A percentile compares a stretch with the other conserved stretches of the same genome.
Evolutionary conservation across 2,113 vertebrate species (phyloP).

Genomic region (Formicarius rufipectus): DNA sequence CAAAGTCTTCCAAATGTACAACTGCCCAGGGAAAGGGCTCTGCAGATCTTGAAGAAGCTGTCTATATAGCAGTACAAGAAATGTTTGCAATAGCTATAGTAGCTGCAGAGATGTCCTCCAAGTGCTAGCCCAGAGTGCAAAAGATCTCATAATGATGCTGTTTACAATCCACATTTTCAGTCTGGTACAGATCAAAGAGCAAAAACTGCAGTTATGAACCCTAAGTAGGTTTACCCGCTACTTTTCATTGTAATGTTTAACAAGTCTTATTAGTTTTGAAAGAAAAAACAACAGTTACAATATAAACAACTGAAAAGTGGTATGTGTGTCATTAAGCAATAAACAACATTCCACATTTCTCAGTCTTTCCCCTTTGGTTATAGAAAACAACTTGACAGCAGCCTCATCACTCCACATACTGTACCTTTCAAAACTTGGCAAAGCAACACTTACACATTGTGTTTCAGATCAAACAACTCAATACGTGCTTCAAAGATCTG

Average conservation of each 20-base stretch:
- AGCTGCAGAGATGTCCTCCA: not conserved
- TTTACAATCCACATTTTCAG: not conserved
- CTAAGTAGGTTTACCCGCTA: not conserved
- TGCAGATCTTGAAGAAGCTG: not conserved
- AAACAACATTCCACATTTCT: not conserved
- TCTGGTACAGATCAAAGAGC: not conserved
- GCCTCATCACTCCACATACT: conserved; percentile 2
- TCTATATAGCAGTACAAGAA: not conserved
- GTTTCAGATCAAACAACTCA: conserved; percentile 12
- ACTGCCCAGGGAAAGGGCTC: not conserved
- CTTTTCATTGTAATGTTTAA: not conserved
- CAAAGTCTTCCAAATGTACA: not conserved
- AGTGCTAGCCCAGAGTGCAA: not conserved
- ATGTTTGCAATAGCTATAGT: not conserved
- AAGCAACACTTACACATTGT: not conserved
- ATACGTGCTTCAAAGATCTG: not conserved
- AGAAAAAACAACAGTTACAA: conserved; percentile 2
- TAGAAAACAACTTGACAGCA: conserved; percentile 18
- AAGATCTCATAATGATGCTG: not conserved
- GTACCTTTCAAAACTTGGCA: conserved; percentile 54
- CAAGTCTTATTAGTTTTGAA: not conserved
- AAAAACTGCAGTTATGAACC: not conserved
- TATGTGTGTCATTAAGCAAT: not conserved
- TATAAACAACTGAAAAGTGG: not conserved
- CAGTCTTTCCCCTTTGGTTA: not conserved